These are phyloP conservation scores for Gracilinanus agilis DNA, from an alignment of 2,113 vertebrate species.

Conservation along the genomic window DNA sequence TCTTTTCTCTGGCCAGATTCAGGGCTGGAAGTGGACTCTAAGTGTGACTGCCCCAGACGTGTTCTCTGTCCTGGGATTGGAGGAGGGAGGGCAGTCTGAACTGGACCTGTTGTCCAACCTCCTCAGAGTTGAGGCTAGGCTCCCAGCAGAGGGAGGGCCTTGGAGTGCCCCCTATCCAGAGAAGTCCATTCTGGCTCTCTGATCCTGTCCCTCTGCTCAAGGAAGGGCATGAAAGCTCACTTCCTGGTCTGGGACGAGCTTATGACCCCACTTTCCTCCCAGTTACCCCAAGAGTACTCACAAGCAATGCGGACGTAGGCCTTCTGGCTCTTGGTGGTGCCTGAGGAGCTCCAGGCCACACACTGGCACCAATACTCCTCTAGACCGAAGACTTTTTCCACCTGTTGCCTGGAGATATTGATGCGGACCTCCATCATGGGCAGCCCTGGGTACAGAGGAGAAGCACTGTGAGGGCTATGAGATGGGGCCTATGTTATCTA, in stretches of 20 bases:
- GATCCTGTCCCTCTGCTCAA: background rate
- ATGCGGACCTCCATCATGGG: constrained; percentile 96
- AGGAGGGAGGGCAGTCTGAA: no score
- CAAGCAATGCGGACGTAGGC: constrained; percentile 97
- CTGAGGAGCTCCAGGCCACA: constrained; percentile 98
- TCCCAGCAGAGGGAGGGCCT: background rate
- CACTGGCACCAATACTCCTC: constrained; percentile 99
- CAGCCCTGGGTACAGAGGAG: constrained; percentile 85
- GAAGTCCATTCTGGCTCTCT: background rate
- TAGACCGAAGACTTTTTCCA: constrained; percentile 98
- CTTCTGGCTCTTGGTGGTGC: constrained; percentile 99
- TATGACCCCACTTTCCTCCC: accelerated
- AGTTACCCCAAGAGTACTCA: constrained; percentile 83
- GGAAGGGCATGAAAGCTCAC: background rate
- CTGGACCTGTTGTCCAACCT: background rate
- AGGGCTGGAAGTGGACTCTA: background rate
- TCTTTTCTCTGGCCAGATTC: background rate
- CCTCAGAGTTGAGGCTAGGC: background rate
- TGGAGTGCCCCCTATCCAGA: background rate
- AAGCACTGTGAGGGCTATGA: background rate
- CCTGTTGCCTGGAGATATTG: constrained; percentile 97
- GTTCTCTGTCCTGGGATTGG: no score
- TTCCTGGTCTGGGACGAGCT: background rate
- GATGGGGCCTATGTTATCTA: background rate
- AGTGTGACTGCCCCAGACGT: no score